Base-by-base conservation (phyloP, 1,140 invertebrate species). In the Diploscapter pachys region DNA sequence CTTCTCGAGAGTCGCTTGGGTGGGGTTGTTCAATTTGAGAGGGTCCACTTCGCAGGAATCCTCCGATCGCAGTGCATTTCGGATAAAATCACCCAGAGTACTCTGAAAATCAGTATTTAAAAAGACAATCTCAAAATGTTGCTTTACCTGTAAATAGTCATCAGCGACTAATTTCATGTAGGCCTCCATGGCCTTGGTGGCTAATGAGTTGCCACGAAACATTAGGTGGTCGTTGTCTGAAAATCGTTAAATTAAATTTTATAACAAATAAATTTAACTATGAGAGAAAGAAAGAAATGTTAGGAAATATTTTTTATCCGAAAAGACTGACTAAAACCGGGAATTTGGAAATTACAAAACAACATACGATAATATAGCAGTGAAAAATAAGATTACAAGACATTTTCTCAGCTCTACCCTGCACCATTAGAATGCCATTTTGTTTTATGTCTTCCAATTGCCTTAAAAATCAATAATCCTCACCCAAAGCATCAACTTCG, bases 161-260 rank as follows among this genome's bases (percentile, higher is more conserved):
- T 94, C 92, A 31, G 94, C 94, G 11, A 94, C 92, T 6, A 97
- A 88, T 87, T 96, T 96, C 86, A 96, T 82, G 84, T 95, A 96
- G 2, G 94, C 93, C 88, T 97, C 95, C 91, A 96, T 96, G 72
- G 94, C 92, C 87, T 98, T 97, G 64, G 95, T 97, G 67, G 94
- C 95, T 81, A 98, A 89, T 56, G 93, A 95, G 88, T 97, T 98
- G 49, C 95, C 95, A 73, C 89, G 81, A 75, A 94, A 94, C 65
- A 92, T 93, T 77, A 94, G 88, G 73, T 92, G 90, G 83, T 93
- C 92, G 87, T 94, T 93, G 81, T 91, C 90, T 90, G 82, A 75
- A 55, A 82, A 31, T 31, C 31, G 31, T 31, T 31, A 31, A 31
- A 1, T 31, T 31, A 31, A 31, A 31, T 31, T 31, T 31, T 31